Evolutionary conservation across 2,797 vertebrate genomes (phyloP).

Genomic region (Esox lucius): DNA sequence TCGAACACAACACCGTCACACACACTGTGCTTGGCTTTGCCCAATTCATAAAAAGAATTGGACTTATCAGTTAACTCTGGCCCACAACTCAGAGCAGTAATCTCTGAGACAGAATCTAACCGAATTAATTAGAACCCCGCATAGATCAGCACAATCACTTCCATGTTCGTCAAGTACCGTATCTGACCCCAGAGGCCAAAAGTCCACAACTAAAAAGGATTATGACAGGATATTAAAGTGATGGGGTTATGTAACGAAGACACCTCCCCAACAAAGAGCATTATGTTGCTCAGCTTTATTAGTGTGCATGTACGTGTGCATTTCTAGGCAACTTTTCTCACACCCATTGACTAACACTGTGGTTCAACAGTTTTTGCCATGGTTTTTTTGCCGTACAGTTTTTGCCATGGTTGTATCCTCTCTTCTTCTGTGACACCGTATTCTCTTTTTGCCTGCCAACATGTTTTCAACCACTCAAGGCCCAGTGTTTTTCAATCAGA

Average conservation of each 20-base stretch:
- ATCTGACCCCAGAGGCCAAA: slow-evolving; percentile 47
- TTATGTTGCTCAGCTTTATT: slow-evolving; percentile 67
- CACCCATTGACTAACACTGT: slow-evolving; percentile 13
- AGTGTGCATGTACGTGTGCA: slow-evolving; percentile 36
- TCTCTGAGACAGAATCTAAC: not conserved
- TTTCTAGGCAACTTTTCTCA: slow-evolving; percentile 11
- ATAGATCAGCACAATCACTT: not conserved
- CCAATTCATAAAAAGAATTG: not conserved
- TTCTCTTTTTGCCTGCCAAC: slow-evolving; percentile 63
- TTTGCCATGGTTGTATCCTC: no score
- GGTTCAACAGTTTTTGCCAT: slow-evolving; percentile 36
- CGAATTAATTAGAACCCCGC: not conserved
- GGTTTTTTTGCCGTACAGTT: no score
- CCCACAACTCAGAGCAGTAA: not conserved
- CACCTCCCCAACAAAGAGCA: slow-evolving; percentile 69
- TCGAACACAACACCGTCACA: not conserved
- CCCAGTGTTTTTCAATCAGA: slow-evolving; percentile 77
- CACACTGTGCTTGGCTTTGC: not conserved
- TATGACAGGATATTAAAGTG: slow-evolving; percentile 61
- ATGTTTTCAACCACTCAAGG: slow-evolving; percentile 67
- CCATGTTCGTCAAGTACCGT: slow-evolving; percentile 2
- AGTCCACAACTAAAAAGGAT: slow-evolving; percentile 69
- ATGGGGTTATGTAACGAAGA: slow-evolving; percentile 58
- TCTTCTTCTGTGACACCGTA: slow-evolving; percentile 34
- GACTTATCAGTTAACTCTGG: not conserved